phyloP scores from a whole-genome alignment of 2,113 vertebrate genomes.

The Triplophysa tibetana region DNA sequence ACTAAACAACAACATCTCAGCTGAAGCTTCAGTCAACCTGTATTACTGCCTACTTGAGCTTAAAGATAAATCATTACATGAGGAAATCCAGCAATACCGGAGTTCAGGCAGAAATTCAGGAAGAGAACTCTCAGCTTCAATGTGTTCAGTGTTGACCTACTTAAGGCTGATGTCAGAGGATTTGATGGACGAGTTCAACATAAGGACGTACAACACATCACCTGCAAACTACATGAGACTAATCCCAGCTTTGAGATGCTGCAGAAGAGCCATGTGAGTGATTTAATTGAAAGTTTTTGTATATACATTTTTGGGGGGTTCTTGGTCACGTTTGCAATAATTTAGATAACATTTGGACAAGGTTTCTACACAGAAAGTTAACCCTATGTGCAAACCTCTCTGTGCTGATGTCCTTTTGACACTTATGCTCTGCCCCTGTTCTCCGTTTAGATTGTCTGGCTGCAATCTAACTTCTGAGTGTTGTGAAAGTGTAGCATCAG shows the following conservation, averaged over 20 bases:
- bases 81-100: slow-evolving; percentile 60
- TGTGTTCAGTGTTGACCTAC: slow-evolving; percentile 65
- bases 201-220: slow-evolving; percentile 61
- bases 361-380: too few relatives aligned
- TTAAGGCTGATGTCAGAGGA: slow-evolving; percentile 58
- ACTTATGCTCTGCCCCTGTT: too few relatives aligned
- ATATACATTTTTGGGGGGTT: too few relatives aligned
- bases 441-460: too few relatives aligned
- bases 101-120: neutral
- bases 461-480: too few relatives aligned
- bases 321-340: neutral
- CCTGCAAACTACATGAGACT: slow-evolving; percentile 57
- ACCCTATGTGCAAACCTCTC: too few relatives aligned
- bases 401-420: too few relatives aligned
- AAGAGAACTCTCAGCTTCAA: slow-evolving; percentile 30
- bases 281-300: too few relatives aligned
- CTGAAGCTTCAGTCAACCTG: slow-evolving; percentile 58
- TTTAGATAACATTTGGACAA: neutral
- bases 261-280: slow-evolving; percentile 62
- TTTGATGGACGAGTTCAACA: slow-evolving; percentile 48
- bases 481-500: too few relatives aligned
- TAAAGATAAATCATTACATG: slow-evolving; percentile 62
- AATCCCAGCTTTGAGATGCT: slow-evolving; percentile 63
- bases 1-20: slow-evolving; percentile 49
- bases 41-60: slow-evolving; percentile 64